Evolutionary conservation across 2,113 vertebrate genomes (phyloP).

Genomic region (Heterotis niloticus): DNA sequence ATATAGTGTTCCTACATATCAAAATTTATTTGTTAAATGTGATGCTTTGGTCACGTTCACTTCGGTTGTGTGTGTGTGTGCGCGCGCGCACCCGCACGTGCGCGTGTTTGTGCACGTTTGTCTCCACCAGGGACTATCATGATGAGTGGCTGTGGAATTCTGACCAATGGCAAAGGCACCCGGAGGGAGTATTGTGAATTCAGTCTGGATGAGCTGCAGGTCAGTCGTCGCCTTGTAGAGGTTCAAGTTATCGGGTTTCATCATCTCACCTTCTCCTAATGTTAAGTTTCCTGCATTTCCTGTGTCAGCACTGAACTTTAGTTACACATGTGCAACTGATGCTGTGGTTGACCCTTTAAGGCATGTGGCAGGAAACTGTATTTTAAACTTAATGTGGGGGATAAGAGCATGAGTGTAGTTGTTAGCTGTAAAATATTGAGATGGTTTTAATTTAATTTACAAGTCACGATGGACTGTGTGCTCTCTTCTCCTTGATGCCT

Average conservation of each 20-base stretch:
- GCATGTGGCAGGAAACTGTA: too few species aligned
- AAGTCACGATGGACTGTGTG: too few species aligned
- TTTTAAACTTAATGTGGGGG: too few species aligned
- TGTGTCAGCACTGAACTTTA: not conserved
- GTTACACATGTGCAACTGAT: not conserved
- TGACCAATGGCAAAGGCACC: slow-evolving; percentile 89
- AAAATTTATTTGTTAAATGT: not conserved
- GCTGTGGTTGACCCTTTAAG: too few species aligned
- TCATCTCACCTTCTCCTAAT: too few species aligned
- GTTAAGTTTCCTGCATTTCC: not conserved
- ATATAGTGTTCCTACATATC: not conserved
- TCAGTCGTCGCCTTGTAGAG: slow-evolving; percentile 41
- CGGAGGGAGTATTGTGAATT: slow-evolving; percentile 89
- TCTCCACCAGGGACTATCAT: slow-evolving; percentile 79
- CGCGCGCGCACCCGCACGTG: not conserved
- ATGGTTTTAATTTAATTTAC: too few species aligned
- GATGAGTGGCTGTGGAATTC: slow-evolving; percentile 90
- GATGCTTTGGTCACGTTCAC: not conserved
- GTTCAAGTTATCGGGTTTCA: too few species aligned
- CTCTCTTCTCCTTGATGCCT: not conserved
- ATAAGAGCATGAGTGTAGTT: too few species aligned
- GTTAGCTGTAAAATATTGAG: too few species aligned
- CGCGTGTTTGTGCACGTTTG: too few species aligned
- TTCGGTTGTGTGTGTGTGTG: too few species aligned
- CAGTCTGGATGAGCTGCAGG: slow-evolving; percentile 87